Evolutionary conservation across 30 jellyfish, hydroid and myxozoan species (phyloP).

Genomic region (Aurelia sp.): DNA sequence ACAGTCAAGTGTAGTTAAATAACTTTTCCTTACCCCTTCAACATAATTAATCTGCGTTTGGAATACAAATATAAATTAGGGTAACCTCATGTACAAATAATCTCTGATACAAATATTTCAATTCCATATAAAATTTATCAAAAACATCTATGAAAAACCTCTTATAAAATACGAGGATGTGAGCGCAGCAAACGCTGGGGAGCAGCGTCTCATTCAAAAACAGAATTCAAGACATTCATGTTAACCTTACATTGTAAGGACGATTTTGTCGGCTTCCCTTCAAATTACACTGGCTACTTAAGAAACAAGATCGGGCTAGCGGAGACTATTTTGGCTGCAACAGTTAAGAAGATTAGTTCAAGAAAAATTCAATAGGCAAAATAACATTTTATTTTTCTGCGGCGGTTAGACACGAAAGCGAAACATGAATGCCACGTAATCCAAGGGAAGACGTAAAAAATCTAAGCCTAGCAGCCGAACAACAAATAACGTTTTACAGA

Average conservation of each 20-base stretch:
- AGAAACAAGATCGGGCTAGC: no score
- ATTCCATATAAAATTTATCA: conserved; percentile 68
- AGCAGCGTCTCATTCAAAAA: conserved; percentile 14
- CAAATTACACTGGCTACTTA: conserved; percentile 2
- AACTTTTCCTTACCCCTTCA: conserved; percentile 57
- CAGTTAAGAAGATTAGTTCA: no score
- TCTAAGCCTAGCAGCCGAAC: neutral
- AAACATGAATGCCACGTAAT: no score
- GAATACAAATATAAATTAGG: conserved; percentile 73
- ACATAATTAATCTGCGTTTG: conserved; percentile 50
- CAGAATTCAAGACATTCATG: conserved; percentile 42
- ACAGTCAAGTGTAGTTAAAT: neutral
- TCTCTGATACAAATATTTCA: conserved; percentile 74
- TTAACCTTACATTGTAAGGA: conserved; percentile 70
- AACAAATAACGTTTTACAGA: conserved; percentile 52
- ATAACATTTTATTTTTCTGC: no score
- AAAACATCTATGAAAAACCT: conserved; percentile 45
- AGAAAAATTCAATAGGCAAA: no score
- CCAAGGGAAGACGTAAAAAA: no score
- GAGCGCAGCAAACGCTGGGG: conserved; percentile 31
- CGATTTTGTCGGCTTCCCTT: conserved; percentile 43
- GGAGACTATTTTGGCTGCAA: no score
- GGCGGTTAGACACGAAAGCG: no score
- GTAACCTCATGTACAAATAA: conserved; percentile 79
- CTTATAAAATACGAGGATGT: conserved; percentile 11